A percentile compares a stretch with the other conserved stretches of the same genome.
These are phyloP conservation scores for Pherbina coryleti DNA, from an alignment of 2,888 invertebrate genomes.

Conservation along the genomic window DNA sequence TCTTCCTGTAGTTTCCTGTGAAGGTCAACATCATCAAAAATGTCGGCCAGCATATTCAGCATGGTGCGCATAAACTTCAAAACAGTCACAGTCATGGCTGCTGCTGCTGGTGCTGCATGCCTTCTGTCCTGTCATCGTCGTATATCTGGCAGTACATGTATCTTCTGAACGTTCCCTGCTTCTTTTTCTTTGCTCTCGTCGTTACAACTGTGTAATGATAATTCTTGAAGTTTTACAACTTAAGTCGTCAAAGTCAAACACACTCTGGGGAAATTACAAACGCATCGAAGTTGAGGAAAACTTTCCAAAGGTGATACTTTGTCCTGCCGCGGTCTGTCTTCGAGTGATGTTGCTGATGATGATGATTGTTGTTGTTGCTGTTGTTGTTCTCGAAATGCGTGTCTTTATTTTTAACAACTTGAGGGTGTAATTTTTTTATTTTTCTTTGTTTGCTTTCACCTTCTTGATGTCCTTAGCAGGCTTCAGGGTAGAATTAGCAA, in stretches of 20 bases:
- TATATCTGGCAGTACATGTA: neutral
- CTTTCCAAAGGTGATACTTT: constrained; percentile 21
- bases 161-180: neutral
- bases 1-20: constrained; percentile 48
- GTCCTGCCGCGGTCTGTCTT: constrained; percentile 40
- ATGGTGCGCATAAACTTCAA: neutral
- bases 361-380: neutral
- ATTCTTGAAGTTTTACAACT: constrained; percentile 68
- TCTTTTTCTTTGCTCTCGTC: neutral
- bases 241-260: constrained; percentile 69
- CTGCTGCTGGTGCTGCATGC: neutral
- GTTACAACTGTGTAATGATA: constrained; percentile 59
- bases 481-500: constrained; percentile 61
- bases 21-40: constrained; percentile 52
- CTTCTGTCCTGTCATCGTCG: neutral
- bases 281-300: constrained; percentile 53
- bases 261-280: constrained; percentile 68
- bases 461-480: constrained; percentile 58
- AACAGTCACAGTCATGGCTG: neutral
- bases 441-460: neutral
- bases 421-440: constrained; percentile 6
- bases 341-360: neutral
- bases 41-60: constrained; percentile 25
- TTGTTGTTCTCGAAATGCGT: constrained; percentile 25
- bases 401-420: constrained; percentile 28